Percentiles rank a stretch among this genome's conserved stretches.
phyloP scores from a whole-genome alignment of 2,888 invertebrate species.

The Galerucella pusilla region DNA sequence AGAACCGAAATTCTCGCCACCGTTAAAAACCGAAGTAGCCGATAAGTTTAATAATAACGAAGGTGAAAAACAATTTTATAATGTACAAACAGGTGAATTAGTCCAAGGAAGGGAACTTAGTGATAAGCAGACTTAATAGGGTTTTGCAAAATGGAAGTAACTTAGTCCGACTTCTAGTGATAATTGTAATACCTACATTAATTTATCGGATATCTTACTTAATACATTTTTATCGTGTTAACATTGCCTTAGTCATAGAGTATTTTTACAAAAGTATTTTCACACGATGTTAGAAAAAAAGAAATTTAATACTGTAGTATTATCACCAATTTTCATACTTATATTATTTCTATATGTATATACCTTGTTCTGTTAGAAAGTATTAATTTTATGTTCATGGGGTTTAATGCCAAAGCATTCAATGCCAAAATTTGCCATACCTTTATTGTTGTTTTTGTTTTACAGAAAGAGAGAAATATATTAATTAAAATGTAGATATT shows the following conservation, averaged over 20 bases:
- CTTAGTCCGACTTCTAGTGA: slow-evolving; percentile 62
- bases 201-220: slow-evolving; percentile 52
- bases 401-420: slow-evolving; percentile 66
- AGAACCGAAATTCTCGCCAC: slow-evolving; percentile 53
- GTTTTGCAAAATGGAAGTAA: slow-evolving; percentile 53
- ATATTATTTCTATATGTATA: slow-evolving; percentile 52
- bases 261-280: slow-evolving; percentile 65
- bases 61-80: slow-evolving; percentile 62
- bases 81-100: slow-evolving; percentile 63
- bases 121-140: slow-evolving; percentile 46
- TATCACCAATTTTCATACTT: slow-evolving; percentile 52
- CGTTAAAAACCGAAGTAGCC: slow-evolving; percentile 51
- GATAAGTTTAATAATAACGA: slow-evolving; percentile 61
- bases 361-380: slow-evolving; percentile 53
- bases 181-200: slow-evolving; percentile 50
- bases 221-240: slow-evolving; percentile 53
- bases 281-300: slow-evolving; percentile 56
- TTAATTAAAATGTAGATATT: slow-evolving; percentile 44
- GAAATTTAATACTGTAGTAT: slow-evolving; percentile 53
- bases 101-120: slow-evolving; percentile 54
- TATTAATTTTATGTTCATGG: slow-evolving; percentile 56
- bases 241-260: slow-evolving; percentile 62
- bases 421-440: slow-evolving; percentile 66
- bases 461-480: slow-evolving; percentile 57
- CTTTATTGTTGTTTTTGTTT: slow-evolving; percentile 63